Conservation (phyloP, 1,140 invertebrate species). For the Meloidogyne chitwoodi region DNA sequence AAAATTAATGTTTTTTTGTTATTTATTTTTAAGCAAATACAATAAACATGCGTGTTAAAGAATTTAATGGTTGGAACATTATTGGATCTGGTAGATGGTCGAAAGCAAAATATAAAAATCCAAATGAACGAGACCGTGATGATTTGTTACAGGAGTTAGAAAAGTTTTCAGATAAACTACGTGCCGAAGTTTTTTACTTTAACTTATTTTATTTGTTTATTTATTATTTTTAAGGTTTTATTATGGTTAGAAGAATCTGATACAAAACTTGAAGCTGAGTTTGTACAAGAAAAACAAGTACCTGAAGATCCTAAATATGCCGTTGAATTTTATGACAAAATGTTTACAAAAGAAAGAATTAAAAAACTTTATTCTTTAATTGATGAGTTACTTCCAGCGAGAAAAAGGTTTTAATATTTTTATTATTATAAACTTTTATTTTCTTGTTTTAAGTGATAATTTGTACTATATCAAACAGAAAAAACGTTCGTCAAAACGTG, state of each 20-base stretch:
- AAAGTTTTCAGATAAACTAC: conserved; percentile 23
- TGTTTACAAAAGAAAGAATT: conserved; percentile 20
- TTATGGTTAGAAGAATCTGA: conserved; percentile 22
- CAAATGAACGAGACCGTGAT: conserved; percentile 39
- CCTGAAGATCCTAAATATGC: conserved; percentile 13
- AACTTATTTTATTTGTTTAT: no score
- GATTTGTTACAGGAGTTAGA: conserved; percentile 22
- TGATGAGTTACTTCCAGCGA: conserved; percentile 17
- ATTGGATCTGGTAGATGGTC: conserved; percentile 29
- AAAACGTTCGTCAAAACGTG: no score
- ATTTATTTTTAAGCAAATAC: conserved; percentile 15
- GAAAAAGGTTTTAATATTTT: not conserved
- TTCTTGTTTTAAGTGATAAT: not conserved
- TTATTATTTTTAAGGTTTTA: conserved; percentile 14
- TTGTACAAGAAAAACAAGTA: conserved; percentile 9
- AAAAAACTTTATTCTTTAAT: conserved; percentile 1
- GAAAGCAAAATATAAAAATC: conserved; percentile 26
- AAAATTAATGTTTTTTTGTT: conserved; percentile 6
- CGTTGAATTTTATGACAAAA: conserved; percentile 11
- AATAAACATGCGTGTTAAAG: not conserved
- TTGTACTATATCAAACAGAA: not conserved
- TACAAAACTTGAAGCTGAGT: conserved; percentile 8
- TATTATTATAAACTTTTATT: not conserved
- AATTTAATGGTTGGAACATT: conserved; percentile 41
- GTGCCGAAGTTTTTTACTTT: conserved; percentile 18